Evolutionary conservation across 1,140 invertebrate genomes (phyloP).

Genomic region (Ericerus pela): DNA sequence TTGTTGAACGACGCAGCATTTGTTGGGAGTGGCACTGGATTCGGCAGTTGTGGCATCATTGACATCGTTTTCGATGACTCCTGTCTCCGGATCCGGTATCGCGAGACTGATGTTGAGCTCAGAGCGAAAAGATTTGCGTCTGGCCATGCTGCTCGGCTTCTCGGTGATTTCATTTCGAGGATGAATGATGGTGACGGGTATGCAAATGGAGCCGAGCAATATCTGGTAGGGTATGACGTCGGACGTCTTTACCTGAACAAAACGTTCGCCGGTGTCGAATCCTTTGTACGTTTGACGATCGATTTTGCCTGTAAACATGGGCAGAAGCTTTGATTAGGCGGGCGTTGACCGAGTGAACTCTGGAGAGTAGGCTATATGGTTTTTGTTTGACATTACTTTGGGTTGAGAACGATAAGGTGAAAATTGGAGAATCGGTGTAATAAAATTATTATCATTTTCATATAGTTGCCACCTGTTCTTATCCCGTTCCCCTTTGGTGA

Average conservation of each 20-base stretch:
- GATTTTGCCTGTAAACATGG: conserved; percentile 29
- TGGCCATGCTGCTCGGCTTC: conserved; percentile 15
- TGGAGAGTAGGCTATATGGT: too few relatives aligned
- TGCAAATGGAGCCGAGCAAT: conserved; percentile 18
- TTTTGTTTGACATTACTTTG: too few relatives aligned
- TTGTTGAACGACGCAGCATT: too few relatives aligned
- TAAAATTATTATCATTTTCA: too few relatives aligned
- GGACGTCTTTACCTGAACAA: conserved; percentile 27
- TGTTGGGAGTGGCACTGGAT: neutral
- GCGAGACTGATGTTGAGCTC: conserved; percentile 23
- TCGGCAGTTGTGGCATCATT: neutral
- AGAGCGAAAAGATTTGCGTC: conserved; percentile 23
- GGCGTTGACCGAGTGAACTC: too few relatives aligned
- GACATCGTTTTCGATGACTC: too few relatives aligned
- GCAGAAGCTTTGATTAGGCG: too few relatives aligned
- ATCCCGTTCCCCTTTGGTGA: too few relatives aligned
- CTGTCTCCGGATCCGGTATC: conserved; percentile 6
- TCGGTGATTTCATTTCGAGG: conserved; percentile 19
- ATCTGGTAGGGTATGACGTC: conserved; percentile 17
- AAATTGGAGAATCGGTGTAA: too few relatives aligned
- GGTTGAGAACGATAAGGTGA: too few relatives aligned
- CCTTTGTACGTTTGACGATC: conserved; percentile 32
- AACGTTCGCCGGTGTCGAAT: conserved; percentile 33
- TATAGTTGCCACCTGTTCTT: too few relatives aligned
- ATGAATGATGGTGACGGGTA: conserved; percentile 17